A percentile compares a stretch with the other conserved stretches of the same genome.
Conservation (phyloP, 2,797 vertebrate genomes). For the Pseudotriccus pelzelni region DNA sequence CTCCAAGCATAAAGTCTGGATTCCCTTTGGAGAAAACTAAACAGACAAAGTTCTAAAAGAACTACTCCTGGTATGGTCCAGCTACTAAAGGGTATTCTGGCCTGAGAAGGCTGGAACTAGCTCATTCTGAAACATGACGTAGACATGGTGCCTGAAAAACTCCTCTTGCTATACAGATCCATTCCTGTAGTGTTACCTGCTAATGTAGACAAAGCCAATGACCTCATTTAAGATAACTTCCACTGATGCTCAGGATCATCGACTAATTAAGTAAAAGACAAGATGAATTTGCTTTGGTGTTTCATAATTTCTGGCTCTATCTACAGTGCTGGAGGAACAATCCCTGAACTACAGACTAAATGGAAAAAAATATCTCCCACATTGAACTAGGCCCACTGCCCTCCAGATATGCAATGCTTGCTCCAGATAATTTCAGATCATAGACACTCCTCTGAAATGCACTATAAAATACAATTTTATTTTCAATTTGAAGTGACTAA, state of each 20-base stretch:
- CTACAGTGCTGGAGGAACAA: not conserved
- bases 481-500: not conserved
- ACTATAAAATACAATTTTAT: not conserved
- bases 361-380: not conserved
- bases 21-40: not conserved
- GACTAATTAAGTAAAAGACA: not conserved
- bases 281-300: not conserved
- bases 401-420: not conserved
- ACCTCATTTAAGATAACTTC: not conserved
- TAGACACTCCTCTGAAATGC: not conserved
- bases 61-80: not conserved
- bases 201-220: not conserved
- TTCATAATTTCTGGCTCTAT: not conserved
- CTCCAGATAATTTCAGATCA: not conserved
- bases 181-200: not conserved
- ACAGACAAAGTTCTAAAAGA: not conserved
- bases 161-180: not conserved
- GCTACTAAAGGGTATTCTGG: not conserved
- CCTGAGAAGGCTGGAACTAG: not conserved
- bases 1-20: not conserved
- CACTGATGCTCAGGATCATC: not conserved
- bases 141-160: not conserved
- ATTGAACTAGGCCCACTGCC: not conserved
- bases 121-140: rapidly evolving
- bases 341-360: not conserved